These are phyloP conservation scores for Asbolus verrucosus DNA, from an alignment of 1,140 invertebrate genomes.

Conservation along the genomic window DNA sequence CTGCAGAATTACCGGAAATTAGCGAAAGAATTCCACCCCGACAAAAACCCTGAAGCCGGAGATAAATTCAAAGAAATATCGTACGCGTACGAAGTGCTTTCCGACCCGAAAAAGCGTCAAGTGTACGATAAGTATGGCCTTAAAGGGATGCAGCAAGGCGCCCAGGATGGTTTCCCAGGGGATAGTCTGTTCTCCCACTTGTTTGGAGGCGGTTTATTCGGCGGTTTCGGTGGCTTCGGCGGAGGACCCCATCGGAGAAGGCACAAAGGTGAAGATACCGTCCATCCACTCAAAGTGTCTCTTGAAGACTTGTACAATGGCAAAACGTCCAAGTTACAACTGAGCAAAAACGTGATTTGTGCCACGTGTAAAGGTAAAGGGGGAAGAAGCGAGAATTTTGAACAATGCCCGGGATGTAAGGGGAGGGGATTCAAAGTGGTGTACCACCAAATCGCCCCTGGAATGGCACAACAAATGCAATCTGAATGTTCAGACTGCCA, in stretches of 20 bases:
- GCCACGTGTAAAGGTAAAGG: slow-evolving; percentile 85
- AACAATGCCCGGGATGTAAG: slow-evolving; percentile 80
- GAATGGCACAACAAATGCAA: slow-evolving; percentile 89
- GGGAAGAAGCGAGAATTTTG: slow-evolving; percentile 80
- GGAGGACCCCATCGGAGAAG: slow-evolving; percentile 66
- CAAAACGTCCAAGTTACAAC: slow-evolving; percentile 82
- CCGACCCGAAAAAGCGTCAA: slow-evolving; percentile 76
- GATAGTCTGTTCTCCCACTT: slow-evolving; percentile 76
- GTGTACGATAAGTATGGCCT: slow-evolving; percentile 83
- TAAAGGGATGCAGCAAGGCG: slow-evolving; percentile 83
- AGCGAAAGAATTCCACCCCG: slow-evolving; percentile 90
- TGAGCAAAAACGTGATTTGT: slow-evolving; percentile 91
- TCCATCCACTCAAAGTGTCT: slow-evolving; percentile 81
- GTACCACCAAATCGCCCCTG: slow-evolving; percentile 78
- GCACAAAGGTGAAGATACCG: slow-evolving; percentile 75
- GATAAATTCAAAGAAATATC: slow-evolving; percentile 92
- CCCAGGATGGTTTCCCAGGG: slow-evolving; percentile 69
- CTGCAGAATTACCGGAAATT: slow-evolving; percentile 83
- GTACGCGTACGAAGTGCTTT: slow-evolving; percentile 88
- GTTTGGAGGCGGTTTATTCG: slow-evolving; percentile 74
- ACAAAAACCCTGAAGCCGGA: slow-evolving; percentile 86
- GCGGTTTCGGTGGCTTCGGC: slow-evolving; percentile 69
- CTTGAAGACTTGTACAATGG: slow-evolving; percentile 95
- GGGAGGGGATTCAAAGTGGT: slow-evolving; percentile 82
- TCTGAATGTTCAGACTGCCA: slow-evolving; percentile 77